Evolutionary conservation across 2,888 invertebrate species (phyloP), one percentile per base, ranked within the genome.

Genomic region (Xylota segnis): DNA sequence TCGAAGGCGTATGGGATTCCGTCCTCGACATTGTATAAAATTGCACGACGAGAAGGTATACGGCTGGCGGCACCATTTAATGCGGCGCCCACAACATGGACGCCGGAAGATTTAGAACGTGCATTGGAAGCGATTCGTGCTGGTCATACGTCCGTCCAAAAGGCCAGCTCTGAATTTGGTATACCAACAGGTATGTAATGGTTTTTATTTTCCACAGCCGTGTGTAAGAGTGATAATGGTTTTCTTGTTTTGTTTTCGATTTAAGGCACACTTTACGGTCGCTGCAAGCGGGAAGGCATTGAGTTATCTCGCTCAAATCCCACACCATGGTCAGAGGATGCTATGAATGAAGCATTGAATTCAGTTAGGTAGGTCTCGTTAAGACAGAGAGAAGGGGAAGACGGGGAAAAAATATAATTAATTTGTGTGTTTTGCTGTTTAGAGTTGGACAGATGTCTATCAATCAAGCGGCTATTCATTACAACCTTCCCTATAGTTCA

Each of bases 311-410:
- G 97, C 88, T 96, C 96, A 74, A 97, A 96, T 93, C 97, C 97
- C n/a, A 97, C 97, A 54, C 97, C 97, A 9, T 97, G 97, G 97
- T 96, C 97, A n/a, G 97, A 97, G 91, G 97, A 96, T 90, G 97
- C 97, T 32, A 97, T 97, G 97, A 96, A 96, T 23, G 97, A 97
- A 92, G 97, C 97, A 23, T 93, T 97, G 54, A 97, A 97, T 91
- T 96, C 97, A 87, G 97, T 97, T 88, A 95, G 96, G 96, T 96
- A 91, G 88, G 90, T 89, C 45, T 63, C 37, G 5, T 14, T 0
- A 47, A 50, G 23, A n/a, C 27, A 16, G 7, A 9, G 4, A 10
- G 23, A 23, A 9, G 2, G 32, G n/a, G 4, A 40, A 40, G 10
- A 40, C 4, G 10, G 10, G 10, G 10, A 34, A 9, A 14, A 5